A percentile compares a stretch with the other conserved stretches of the same genome.
phyloP scores from a whole-genome alignment of 1,140 invertebrate genomes.

The Scaptomyza pallida region DNA sequence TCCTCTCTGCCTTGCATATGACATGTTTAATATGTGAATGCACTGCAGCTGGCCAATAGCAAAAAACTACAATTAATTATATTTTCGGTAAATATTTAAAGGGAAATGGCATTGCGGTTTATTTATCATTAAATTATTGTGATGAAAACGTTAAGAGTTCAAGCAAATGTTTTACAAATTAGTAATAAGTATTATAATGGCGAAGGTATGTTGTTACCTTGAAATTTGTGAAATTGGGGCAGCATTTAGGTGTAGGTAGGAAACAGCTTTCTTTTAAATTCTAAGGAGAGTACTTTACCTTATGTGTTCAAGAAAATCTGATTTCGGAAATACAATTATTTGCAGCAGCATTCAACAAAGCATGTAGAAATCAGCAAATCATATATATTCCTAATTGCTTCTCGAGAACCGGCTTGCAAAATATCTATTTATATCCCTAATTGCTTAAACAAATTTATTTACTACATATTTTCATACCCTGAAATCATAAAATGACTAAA shows the following conservation, averaged over 20 bases:
- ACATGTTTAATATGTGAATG: constrained; percentile 46
- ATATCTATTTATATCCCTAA: background rate
- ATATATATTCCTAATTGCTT: background rate
- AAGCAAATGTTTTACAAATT: background rate
- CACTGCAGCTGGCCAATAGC: constrained; percentile 62
- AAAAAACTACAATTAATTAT: constrained; percentile 35
- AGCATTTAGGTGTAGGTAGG: no score
- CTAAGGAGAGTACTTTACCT: no score
- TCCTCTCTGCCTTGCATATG: no score
- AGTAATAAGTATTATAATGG: background rate
- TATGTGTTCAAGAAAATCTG: no score
- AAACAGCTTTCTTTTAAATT: no score
- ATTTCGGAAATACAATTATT: no score
- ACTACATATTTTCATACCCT: no score
- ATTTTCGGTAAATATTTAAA: constrained; percentile 20
- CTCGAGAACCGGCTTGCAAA: background rate
- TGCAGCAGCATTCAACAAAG: no score
- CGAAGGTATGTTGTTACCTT: no score
- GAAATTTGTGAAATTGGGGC: no score
- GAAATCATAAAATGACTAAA: no score
- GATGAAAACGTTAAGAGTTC: background rate
- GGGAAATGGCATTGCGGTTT: background rate
- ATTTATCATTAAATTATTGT: background rate
- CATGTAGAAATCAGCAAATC: no score
- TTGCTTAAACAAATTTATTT: background rate